These are phyloP conservation scores for Rhynchotus rufescens DNA, from an alignment of 2,797 vertebrate genomes.

Conservation along the genomic window DNA sequence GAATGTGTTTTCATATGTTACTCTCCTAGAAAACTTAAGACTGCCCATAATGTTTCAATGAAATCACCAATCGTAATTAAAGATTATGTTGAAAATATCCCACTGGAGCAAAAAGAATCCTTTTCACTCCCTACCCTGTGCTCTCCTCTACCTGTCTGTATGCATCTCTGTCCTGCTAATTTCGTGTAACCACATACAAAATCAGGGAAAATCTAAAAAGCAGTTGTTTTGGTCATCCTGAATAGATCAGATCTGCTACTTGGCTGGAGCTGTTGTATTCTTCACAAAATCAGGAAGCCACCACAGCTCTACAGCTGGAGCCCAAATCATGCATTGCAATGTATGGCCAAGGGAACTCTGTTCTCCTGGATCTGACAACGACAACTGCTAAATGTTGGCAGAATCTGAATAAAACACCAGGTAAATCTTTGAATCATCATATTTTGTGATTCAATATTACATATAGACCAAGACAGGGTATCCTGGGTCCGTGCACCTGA, in stretches of 20 bases:
- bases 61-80: neutral
- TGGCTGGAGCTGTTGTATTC: neutral
- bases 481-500: neutral
- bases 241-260: neutral
- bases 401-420: neutral
- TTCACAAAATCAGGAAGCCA: neutral
- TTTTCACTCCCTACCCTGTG: neutral
- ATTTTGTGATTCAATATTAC: neutral
- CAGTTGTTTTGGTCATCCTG: neutral
- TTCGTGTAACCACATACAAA: neutral
- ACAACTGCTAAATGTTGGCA: neutral
- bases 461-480: neutral
- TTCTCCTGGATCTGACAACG: neutral
- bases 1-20: neutral
- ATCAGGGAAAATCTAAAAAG: neutral
- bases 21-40: neutral
- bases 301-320: constrained; percentile 1
- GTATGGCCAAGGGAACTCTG: neutral
- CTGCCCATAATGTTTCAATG: neutral
- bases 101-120: neutral
- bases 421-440: neutral
- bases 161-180: neutral
- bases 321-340: neutral
- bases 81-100: neutral
- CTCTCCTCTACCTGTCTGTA: neutral